Evolutionary conservation across 2,797 vertebrate genomes (phyloP).

Genomic region (Coreius guichenoti): DNA sequence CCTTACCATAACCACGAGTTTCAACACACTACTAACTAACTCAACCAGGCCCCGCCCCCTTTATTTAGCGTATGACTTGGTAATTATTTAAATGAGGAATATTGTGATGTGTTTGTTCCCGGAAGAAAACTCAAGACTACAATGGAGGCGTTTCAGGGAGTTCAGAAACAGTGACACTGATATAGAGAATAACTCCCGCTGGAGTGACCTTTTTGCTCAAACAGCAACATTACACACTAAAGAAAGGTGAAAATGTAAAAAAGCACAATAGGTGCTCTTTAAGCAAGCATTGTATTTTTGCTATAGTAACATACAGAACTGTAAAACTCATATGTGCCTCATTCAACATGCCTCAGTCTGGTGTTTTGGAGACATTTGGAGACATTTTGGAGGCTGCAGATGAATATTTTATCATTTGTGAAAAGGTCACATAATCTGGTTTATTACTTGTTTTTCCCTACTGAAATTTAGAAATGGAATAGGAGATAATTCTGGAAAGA

Average conservation of each 20-base stretch:
- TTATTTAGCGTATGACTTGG: background rate
- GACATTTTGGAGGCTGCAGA: background rate
- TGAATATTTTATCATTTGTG: conserved; percentile 41
- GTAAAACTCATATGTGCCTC: conserved; percentile 8
- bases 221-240: background rate
- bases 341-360: conserved; percentile 7
- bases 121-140: background rate
- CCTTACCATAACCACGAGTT: background rate
- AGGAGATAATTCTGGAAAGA: background rate
- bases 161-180: background rate
- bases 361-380: conserved; percentile 20
- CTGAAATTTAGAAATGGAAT: conserved; percentile 17
- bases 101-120: background rate
- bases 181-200: background rate
- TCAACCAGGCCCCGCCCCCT: background rate
- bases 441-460: conserved; percentile 3
- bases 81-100: background rate
- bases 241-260: background rate
- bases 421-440: conserved; percentile 37
- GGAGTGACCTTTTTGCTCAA: too few relatives aligned
- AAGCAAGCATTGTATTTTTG: background rate
- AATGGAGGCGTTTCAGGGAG: background rate
- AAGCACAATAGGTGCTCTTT: background rate
- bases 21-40: background rate
- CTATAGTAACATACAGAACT: background rate